Evolutionary conservation across 2,113 vertebrate genomes (phyloP).

Genomic region (Recurvirostra avosetta): DNA sequence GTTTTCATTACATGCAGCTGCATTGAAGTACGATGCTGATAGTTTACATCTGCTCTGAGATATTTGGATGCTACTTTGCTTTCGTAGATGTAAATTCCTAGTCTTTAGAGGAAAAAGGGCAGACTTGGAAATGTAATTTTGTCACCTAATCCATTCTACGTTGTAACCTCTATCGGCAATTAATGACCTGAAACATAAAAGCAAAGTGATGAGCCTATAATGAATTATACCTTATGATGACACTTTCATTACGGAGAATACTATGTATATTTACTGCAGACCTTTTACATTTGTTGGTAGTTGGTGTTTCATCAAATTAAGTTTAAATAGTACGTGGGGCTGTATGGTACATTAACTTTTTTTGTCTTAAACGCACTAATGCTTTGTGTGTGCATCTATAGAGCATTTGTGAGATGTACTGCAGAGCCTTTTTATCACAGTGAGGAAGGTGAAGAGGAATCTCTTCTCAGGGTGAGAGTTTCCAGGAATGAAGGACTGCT

Average conservation of each 20-base stretch:
- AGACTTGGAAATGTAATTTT: background rate
- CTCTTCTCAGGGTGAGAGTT: background rate
- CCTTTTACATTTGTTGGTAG: background rate
- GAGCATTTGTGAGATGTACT: background rate
- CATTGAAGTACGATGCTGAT: background rate
- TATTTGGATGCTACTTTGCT: background rate
- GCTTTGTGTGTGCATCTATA: background rate
- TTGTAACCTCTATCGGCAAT: background rate
- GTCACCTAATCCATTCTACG: background rate
- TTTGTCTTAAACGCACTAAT: background rate
- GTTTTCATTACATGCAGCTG: constrained; percentile 2
- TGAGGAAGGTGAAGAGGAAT: background rate
- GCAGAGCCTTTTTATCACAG: rapidly evolving
- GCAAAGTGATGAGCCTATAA: background rate
- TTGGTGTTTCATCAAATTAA: background rate
- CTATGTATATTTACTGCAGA: background rate
- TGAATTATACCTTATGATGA: background rate
- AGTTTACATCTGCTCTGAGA: background rate
- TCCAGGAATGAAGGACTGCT: background rate
- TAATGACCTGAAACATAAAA: constrained; percentile 12
- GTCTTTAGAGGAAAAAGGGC: background rate
- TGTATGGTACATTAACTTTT: background rate
- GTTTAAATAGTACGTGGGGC: background rate
- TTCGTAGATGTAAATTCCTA: background rate
- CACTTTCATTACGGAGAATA: background rate